Base-by-base conservation (phyloP, 2,797 vertebrate genomes). In the Tachyglossus aculeatus region DNA sequence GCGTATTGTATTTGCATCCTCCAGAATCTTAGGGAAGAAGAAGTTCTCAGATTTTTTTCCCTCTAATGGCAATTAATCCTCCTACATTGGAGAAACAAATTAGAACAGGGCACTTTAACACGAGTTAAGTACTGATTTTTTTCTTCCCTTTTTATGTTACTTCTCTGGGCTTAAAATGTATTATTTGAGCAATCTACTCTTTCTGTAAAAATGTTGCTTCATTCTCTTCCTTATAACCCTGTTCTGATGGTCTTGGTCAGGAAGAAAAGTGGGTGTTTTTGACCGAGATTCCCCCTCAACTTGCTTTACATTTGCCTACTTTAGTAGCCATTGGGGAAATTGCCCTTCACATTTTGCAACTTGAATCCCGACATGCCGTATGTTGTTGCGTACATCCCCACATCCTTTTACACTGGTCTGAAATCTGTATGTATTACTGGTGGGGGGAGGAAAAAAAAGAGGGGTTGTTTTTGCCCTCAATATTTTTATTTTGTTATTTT, bases 1-100 rank as follows among this genome's bases (percentile, higher is more conserved):
- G 56, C 86, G 43, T 75, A 44, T 74, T 84, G 80, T 51, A 76
- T 91, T 83, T 90, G 89, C 78, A 82, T 86, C 73, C 71, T 73
- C 67, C 47, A 25, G 61, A 55, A 62, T 86, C 38, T 38, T 48
- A 53, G 52, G 14, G 14, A n/a, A 18, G 13, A 37, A 29, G 47
- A 18, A 63, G 57, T 43, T 24, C 64, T 74, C 33, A 7, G 11
- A 18, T 75, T 63, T 52, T 16, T 22, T 40, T 63, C 52, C 59
- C 32, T 36, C 7, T 45, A 71, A 74, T 62, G 53, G 40, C 59
- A 66, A 39, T 67, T 67, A 62, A 77, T 75, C 47, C 51, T 50
- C 40, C 41, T 24, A 18, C 1, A 12, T 22, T 59, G 43, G 70
- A 62, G 66, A n/a, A n/a, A n/a, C n/a, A n/a, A n/a, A n/a, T n/a